A percentile compares a stretch with the other conserved stretches of the same genome.
Conservation (phyloP, 2,797 vertebrate genomes). For the Parotocinclus haroldoi region DNA sequence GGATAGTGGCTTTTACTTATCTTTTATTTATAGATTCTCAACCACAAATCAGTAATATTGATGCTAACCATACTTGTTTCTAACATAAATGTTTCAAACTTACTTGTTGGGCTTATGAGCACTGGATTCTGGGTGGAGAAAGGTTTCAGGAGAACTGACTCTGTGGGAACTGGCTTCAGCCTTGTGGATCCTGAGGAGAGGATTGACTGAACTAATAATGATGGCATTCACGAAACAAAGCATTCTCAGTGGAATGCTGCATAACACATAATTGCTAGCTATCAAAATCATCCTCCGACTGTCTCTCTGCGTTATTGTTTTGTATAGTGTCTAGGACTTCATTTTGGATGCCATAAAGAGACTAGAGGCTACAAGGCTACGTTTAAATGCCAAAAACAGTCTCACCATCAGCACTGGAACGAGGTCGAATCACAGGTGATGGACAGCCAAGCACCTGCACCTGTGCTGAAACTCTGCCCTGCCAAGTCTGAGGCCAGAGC, state of each 20-base stretch:
- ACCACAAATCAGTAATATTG: no score
- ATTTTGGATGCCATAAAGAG: background rate
- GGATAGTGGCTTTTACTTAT: no score
- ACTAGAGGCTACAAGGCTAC: no score
- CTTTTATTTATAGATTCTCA: no score
- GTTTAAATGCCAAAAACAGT: background rate
- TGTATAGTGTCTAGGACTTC: background rate
- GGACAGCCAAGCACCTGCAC: constrained; percentile 76
- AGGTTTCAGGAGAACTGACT: constrained; percentile 17
- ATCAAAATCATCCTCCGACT: background rate
- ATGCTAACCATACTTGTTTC: background rate
- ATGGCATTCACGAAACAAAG: constrained; percentile 23
- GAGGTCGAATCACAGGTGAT: constrained; percentile 35
- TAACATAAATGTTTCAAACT: constrained; percentile 27
- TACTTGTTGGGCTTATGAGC: constrained; percentile 63
- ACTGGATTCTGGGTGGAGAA: constrained; percentile 55
- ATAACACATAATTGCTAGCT: constrained; percentile 10
- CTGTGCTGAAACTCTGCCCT: constrained; percentile 59
- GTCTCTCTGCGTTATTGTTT: no score
- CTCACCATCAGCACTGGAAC: constrained; percentile 43
- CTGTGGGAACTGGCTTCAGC: constrained; percentile 45
- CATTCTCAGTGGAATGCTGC: constrained; percentile 10
- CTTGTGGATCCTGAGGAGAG: constrained; percentile 51
- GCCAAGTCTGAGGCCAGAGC: constrained; percentile 70
- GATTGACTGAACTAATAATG: constrained; percentile 20